Evolutionary conservation across 2,888 invertebrate species (phyloP).

Genomic region (Bellardia pandia): DNA sequence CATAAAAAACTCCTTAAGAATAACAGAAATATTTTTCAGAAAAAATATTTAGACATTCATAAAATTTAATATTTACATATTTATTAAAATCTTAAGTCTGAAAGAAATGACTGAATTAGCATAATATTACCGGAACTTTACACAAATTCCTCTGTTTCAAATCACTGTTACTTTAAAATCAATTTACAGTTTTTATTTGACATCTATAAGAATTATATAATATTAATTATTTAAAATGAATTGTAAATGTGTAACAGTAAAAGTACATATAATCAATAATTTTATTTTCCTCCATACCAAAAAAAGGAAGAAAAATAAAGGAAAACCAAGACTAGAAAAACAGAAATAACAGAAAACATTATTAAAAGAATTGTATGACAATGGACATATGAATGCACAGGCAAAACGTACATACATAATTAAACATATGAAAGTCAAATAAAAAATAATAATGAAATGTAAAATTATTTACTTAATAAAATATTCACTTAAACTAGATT

Average conservation of each 20-base stretch:
- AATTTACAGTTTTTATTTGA: neutral
- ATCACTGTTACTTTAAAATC: neutral
- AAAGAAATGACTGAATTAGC: no score
- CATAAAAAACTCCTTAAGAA: no score
- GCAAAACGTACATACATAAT: constrained; percentile 26
- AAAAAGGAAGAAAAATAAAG: constrained; percentile 14
- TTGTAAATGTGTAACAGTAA: neutral
- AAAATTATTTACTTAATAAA: constrained; percentile 69
- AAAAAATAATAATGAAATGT: constrained; percentile 52
- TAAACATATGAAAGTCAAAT: constrained; percentile 71
- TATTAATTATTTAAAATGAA: constrained; percentile 12
- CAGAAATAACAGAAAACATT: neutral
- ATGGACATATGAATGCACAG: constrained; percentile 13
- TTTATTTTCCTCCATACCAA: constrained; percentile 26
- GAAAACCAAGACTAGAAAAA: constrained; percentile 23
- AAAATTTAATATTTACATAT: no score
- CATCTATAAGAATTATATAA: neutral
- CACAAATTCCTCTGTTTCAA: no score
- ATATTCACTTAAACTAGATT: constrained; percentile 71
- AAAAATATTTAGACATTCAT: no score
- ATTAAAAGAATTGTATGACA: constrained; percentile 36
- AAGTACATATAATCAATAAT: constrained; percentile 32
- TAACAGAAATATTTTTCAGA: no score
- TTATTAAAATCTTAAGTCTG: no score
- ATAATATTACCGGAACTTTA: no score